Percentiles rank a stretch among this genome's conserved stretches.
Conservation (phyloP, 2,113 vertebrate genomes). For the Oceanodroma tethys region DNA sequence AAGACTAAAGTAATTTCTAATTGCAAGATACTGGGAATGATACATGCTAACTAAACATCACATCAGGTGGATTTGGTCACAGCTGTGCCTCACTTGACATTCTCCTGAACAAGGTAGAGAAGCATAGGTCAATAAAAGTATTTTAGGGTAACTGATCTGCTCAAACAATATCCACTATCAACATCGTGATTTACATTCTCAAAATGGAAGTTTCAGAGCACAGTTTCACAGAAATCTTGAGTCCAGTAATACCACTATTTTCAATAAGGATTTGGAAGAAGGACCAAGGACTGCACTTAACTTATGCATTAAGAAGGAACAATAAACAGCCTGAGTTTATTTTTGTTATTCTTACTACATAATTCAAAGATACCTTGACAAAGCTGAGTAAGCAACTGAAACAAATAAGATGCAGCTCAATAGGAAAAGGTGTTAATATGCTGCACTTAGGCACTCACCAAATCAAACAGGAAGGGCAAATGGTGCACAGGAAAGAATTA, state of each 20-base stretch:
- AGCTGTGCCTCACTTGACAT: background rate
- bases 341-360: background rate
- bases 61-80: background rate
- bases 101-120: background rate
- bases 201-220: background rate
- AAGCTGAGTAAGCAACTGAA: background rate
- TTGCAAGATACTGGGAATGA: background rate
- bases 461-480: background rate
- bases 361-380: background rate
- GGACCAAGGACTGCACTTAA: background rate
- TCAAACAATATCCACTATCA: background rate
- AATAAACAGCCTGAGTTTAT: background rate
- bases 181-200: accelerated
- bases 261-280: background rate
- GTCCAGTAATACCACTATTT: background rate
- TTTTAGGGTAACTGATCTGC: background rate
- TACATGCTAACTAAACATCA: accelerated
- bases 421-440: background rate
- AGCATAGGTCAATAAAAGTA: background rate
- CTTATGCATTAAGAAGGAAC: background rate
- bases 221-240: background rate
- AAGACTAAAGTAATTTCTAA: background rate
- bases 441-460: background rate
- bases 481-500: background rate
- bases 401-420: background rate